Base-by-base conservation (phyloP, 2,797 vertebrate genomes). In the Enteromius radiatus region DNA sequence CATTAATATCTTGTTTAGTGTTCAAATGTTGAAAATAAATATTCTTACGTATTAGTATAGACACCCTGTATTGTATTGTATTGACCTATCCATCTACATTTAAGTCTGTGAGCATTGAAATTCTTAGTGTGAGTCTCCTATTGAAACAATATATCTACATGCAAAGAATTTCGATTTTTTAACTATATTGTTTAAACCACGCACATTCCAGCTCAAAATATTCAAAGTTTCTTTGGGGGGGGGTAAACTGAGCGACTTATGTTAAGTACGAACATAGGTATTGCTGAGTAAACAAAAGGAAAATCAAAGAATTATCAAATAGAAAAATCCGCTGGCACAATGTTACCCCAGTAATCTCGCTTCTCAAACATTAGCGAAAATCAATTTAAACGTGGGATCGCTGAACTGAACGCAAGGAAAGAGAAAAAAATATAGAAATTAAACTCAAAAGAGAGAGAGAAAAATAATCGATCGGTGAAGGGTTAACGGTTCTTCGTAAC, bases 131-230 rank as follows among this genome's bases (percentile, higher is more conserved):
- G 68, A 28, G 43, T 70, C 43, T 47, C 68, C 23, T 70, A 43
- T 3, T 47, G 15, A 47, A 70, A 70, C 43, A 70, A 5, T 28
- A 70, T 47, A 3, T 70, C 23, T 70, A 23, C 43, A 4, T 70
- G 68, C 17, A 47, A 70, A 47, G 7, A 47, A 2, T 47, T 70
- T 3, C 28, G 68, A 70, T 70, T 41, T 47, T 47, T 70, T 70
- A 28, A 70, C 68, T 4, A 47, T 70, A 31, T 52, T 1, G 19
- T 73, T 73, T 52, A 52, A 33, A 52, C 70, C 26, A 73, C n/a
- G n/a, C n/a, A n/a, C 70, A 73, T 73, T 73, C 47, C 45, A 52
- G 26, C 69, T 73, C 28, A 70, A 0, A 52, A 73, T 73, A 52
- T 73, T 73, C 17, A 73, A 31, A 33, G 33, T 4, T 10, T 52